Evolutionary conservation across 2,113 vertebrate species (phyloP).

Genomic region (Daubentonia madagascariensis): DNA sequence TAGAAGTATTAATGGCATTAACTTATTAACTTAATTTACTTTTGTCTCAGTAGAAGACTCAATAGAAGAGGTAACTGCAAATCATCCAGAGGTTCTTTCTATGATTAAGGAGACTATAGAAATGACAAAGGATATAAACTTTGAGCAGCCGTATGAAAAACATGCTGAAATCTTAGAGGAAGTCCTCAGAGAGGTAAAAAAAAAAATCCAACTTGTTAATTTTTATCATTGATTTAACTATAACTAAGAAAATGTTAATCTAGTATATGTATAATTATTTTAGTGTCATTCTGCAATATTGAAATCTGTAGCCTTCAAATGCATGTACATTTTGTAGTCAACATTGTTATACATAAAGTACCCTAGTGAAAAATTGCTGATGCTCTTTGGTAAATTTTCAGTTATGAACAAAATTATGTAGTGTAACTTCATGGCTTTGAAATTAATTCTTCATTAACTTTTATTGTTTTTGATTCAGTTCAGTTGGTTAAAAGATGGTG

Average conservation of each 20-base stretch:
- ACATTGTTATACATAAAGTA: background rate
- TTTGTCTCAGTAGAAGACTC: background rate
- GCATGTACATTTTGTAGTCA: background rate
- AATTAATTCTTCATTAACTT: background rate
- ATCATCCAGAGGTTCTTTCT: slow-evolving; percentile 88
- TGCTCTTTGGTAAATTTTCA: background rate
- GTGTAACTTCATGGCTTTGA: background rate
- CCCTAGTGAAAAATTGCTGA: background rate
- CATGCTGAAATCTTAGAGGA: slow-evolving; percentile 83
- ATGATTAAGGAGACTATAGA: slow-evolving; percentile 81
- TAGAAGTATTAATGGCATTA: background rate
- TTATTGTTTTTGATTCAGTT: background rate
- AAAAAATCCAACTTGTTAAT: background rate
- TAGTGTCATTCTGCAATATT: background rate
- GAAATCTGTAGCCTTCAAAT: background rate
- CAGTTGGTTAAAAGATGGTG: background rate
- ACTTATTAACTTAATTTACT: background rate
- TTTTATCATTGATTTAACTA: background rate
- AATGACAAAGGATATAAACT: slow-evolving; percentile 67
- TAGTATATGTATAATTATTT: background rate
- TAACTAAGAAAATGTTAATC: background rate
- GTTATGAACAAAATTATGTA: background rate
- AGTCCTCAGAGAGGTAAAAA: slow-evolving; percentile 85
- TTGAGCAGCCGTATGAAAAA: slow-evolving; percentile 73
- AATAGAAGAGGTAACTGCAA: slow-evolving; percentile 81